Evolutionary conservation across 1,140 invertebrate genomes (phyloP), one percentile per base, ranked within the genome.

Genomic region (Drosophila punjabiensis): DNA sequence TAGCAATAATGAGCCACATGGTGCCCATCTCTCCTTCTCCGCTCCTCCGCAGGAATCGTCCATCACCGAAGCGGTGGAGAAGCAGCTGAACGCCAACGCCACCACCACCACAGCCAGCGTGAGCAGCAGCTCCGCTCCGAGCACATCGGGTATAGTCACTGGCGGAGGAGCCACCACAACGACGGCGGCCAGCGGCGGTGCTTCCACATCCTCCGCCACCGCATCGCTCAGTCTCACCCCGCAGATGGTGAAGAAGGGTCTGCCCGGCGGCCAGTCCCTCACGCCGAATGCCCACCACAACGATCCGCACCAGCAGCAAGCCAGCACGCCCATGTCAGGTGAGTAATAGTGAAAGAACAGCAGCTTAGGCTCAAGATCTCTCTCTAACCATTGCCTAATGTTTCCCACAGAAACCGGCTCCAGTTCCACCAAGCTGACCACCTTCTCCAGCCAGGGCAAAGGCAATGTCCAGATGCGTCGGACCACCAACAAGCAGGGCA

Each of bases 401-500:
- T 47, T 1, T 0, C 13, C 3, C 73, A 18, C 80, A 95, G 95
- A 95, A 92, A 94, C 94, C 77, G 93, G 94, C 48, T 95, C 93
- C 78, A 94, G 94, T 37, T 93, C 94, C 43, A 93, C 95, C 43
- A 96, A 96, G 93, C 91, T 96, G 45, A 95, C 95, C 74, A 96
- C 96, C 20, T 96, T 96, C 91, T 93, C 92, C 70, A 95, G 95
- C 80, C 94, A 94, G 71, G 93, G 93, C 58, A 93, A 94, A 30
- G 94, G 94, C 76, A 95, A 94, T 68, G 97, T 98, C 41, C 97
- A 98, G 93, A 96, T 98, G 95, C 95, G 97, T 70, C 94, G 97
- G 85, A 96, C 96, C 37, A 98, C 97, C 53, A 98, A 98, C 93
- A 96, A 96, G 75, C 97, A 97, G 89, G 97, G 97, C 74, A 98